Base-by-base conservation (phyloP, 2,797 vertebrate genomes). In the Okamejei kenojei region DNA sequence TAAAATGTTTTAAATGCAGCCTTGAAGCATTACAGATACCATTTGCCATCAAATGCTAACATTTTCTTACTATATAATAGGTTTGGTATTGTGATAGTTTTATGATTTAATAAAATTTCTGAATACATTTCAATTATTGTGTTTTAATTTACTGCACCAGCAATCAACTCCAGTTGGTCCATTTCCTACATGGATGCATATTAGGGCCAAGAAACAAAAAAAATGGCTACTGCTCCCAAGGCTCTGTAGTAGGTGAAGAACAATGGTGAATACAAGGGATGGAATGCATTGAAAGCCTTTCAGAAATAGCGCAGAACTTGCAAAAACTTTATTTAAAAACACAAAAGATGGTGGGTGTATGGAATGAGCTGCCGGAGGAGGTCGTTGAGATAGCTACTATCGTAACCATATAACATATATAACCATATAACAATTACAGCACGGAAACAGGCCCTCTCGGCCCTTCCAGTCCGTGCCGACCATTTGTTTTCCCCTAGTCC, bases 21-120 rank as follows among this genome's bases (percentile, higher is more conserved):
- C 21, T 45, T 91, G 23, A 91, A 71, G 71, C 38, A 45, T 91
- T 29, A 68, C 38, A 65, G 65, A 17, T 71, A 38, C 21, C 8
- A 91, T 74, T 91, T 76, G 58, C 26, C 38, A 76, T 38, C 38
- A 23, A 35, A 11, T 74, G 73, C 58, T 29, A 74, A 74, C 11
- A 74, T 73, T 73, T 11, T 92, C 71, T 29, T 92, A 91, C 35
- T 38, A 10, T 54, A 19, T n/a, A 54, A 74, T 58, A 21, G 38
- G n/a, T 45, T 29, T 58, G 74, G 23, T 92, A 58, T 92, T 76
- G 71, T 91, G 26, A 73, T 26, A 32, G 29, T 65, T 86, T 86
- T 91, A 76, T 54, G 38, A 23, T 92, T 29, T 76, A 92, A 58
- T 92, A 92, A 76, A 92, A 61, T 23, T 74, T 3, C 84, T 76